Evolutionary conservation across 2,888 invertebrate species (phyloP), one percentile per base, ranked within the genome.

Genomic region (Galeopsomyia nigrocyanea): DNA sequence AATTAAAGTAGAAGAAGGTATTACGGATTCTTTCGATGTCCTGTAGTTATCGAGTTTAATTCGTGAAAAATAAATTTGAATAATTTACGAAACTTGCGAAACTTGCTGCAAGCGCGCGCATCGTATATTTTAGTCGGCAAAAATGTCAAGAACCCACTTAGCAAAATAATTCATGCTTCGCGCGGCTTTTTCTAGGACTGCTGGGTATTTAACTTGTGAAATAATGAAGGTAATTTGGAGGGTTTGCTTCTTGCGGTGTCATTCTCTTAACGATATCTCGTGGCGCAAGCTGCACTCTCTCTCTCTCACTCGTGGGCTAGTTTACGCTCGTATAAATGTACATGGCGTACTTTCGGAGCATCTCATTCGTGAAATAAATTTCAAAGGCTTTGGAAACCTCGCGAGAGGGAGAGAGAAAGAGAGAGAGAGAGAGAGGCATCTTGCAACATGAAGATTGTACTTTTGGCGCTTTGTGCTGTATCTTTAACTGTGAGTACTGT

Each of bases 161-260:
- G 13, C 39, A 26, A 16, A 50, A 53, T 70, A 65, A 70, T 46
- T 26, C 9, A 19, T 7, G 53, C 56, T 62, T 58, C 50, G 19
- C 51, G 5, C 19, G 19, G 49, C 31, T 22, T 49, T 67, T 66
- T 62, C n/a, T 6, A 47, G 21, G 58, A 26, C 22, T 16, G 9
- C 61, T n/a, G n/a, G n/a, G 19, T 9, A 49, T 14, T 63, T 19
- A 58, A 19, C 49, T 71, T 73, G 68, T 46, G 73, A 73, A 73
- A 73, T 73, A 73, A 73, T 65, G 61, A 64, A 50, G 68, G 50
- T 22, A 73, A 68, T 73, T 73, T 65, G 0, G 65, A 39, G 39
- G 39, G 39, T 26, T n/a, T 7, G 26, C 53, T 26, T 26, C 26
- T 26, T 64, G 68, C 57, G 72, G 47, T 72, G 10, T 21, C 57